Conservation (phyloP, 1,140 invertebrate species). For the Mylabris phalerata region DNA sequence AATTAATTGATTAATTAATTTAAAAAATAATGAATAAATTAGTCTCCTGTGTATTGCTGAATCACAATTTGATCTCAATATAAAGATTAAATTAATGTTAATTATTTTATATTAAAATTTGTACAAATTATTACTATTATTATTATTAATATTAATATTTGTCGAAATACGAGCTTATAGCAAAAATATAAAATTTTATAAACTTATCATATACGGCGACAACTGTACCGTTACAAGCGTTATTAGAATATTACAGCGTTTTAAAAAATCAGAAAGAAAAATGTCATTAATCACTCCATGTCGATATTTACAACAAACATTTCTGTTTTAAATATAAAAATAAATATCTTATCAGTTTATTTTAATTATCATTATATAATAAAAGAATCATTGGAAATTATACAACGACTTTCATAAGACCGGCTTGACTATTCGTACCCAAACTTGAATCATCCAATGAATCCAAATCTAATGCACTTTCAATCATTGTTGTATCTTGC, state of each 20-base stretch:
- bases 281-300: no score
- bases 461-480: constrained; percentile 77
- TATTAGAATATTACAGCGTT: neutral
- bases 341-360: no score
- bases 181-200: constrained; percentile 13
- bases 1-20: neutral
- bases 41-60: constrained; percentile 2
- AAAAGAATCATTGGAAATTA: constrained; percentile 6
- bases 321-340: no score
- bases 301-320: no score
- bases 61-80: constrained; percentile 4
- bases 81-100: neutral
- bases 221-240: constrained; percentile 9
- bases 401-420: constrained; percentile 37
- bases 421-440: constrained; percentile 37
- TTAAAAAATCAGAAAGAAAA: no score
- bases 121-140: neutral
- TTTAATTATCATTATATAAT: no score
- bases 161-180: constrained; percentile 8
- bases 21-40: neutral
- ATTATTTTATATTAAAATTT: neutral
- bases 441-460: constrained; percentile 60
- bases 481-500: constrained; percentile 80
- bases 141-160: constrained; percentile 2
- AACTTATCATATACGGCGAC: constrained; percentile 7